These are phyloP conservation scores for Euplexia lucipara DNA, from an alignment of 2,888 invertebrate species.

Conservation along the genomic window DNA sequence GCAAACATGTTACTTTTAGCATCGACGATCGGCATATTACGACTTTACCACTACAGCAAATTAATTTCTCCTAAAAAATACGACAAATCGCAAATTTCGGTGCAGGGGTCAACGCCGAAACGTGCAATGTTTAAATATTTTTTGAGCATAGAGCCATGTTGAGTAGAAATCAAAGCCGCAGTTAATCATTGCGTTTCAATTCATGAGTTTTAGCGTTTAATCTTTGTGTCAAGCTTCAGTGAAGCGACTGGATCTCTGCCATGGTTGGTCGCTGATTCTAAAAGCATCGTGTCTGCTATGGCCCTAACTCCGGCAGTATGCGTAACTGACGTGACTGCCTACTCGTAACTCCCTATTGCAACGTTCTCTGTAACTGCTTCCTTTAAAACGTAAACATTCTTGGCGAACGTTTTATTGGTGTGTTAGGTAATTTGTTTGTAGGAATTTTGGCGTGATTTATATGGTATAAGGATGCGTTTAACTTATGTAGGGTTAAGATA, in stretches of 20 bases:
- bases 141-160: background rate
- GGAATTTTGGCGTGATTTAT: conserved; percentile 42
- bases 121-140: too few relatives aligned
- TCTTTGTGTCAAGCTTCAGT: background rate
- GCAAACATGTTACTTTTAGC: conserved; percentile 28
- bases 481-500: background rate
- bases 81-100: background rate
- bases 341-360: conserved; percentile 65
- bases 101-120: background rate
- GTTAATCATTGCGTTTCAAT: background rate
- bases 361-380: conserved; percentile 60
- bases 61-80: too few relatives aligned
- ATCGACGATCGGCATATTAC: background rate
- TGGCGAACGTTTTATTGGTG: conserved; percentile 46
- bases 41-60: background rate
- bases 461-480: background rate
- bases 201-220: background rate
- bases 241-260: background rate
- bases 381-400: conserved; percentile 54
- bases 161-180: background rate
- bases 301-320: conserved; percentile 66
- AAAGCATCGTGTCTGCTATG: conserved; percentile 12
- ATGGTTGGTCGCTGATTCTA: background rate
- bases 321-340: conserved; percentile 72
- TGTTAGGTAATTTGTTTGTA: conserved; percentile 39